A percentile compares a stretch with the other conserved stretches of the same genome.
Evolutionary conservation across 2,888 invertebrate species (phyloP).

Genomic region (Patella ulyssiponensis): DNA sequence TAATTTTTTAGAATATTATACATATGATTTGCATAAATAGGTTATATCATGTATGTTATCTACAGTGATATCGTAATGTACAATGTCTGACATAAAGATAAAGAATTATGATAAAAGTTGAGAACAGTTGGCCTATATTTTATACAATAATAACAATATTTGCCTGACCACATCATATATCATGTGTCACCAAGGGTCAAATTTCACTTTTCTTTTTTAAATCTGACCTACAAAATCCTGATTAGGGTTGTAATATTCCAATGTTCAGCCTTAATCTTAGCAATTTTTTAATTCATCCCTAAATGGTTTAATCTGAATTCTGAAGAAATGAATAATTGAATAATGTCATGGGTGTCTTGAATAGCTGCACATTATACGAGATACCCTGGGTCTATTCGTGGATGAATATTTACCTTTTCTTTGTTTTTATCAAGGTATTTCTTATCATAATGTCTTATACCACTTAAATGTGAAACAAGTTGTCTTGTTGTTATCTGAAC

Average conservation of each 20-base stretch:
- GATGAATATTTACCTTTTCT: conserved; percentile 20
- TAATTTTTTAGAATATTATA: too few relatives aligned
- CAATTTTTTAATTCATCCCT: neutral
- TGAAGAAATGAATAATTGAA: neutral
- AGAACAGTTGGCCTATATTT: too few relatives aligned
- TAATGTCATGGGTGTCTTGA: neutral
- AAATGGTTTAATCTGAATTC: neutral
- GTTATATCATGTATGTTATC: too few relatives aligned
- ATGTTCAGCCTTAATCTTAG: neutral
- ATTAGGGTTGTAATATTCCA: conserved; percentile 14
- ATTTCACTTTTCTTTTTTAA: neutral
- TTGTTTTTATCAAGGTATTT: conserved; percentile 39
- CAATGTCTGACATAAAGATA: too few relatives aligned
- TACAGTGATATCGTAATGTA: too few relatives aligned
- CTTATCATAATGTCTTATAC: conserved; percentile 76
- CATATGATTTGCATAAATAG: too few relatives aligned
- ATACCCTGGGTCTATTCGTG: too few relatives aligned
- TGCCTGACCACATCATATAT: too few relatives aligned
- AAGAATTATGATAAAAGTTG: too few relatives aligned
- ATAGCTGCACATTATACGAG: too few relatives aligned
- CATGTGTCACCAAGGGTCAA: too few relatives aligned
- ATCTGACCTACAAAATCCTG: conserved; percentile 9
- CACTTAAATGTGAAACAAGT: conserved; percentile 75
- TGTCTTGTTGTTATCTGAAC: conserved; percentile 74
- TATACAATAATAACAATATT: too few relatives aligned